A percentile compares a stretch with the other conserved stretches of the same genome.
Conservation (phyloP, 37 sponge, comb jelly and placozoan species). For the Beroe ovata region DNA sequence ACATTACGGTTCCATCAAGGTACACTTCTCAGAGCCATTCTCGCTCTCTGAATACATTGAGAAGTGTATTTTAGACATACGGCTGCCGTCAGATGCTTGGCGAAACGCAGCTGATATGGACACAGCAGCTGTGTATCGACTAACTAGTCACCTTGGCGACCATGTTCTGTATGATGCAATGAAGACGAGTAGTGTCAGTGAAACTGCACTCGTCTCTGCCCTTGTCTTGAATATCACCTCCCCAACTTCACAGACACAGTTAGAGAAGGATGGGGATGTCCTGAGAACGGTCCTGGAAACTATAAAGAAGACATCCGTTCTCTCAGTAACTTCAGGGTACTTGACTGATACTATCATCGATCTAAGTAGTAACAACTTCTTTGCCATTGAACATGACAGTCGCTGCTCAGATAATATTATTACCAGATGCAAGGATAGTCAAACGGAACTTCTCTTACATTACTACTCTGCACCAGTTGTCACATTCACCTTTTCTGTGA, state of each 20-base stretch:
- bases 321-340: background rate
- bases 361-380: background rate
- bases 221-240: slow-evolving; percentile 6
- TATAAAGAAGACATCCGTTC: background rate
- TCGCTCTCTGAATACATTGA: slow-evolving; percentile 12
- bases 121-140: slow-evolving; percentile 15
- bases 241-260: background rate
- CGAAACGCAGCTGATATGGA: slow-evolving; percentile 8
- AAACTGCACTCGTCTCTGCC: background rate
- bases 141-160: slow-evolving; percentile 6
- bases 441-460: slow-evolving; percentile 23
- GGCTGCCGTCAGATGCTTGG: slow-evolving; percentile 1
- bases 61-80: background rate
- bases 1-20: slow-evolving; percentile 26
- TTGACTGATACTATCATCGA: background rate
- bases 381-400: background rate
- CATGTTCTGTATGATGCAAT: slow-evolving; percentile 51
- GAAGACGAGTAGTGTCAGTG: slow-evolving; percentile 48
- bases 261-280: background rate
- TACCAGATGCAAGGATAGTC: background rate
- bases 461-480: slow-evolving; percentile 51
- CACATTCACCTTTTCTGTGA: slow-evolving; percentile 14
- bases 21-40: slow-evolving; percentile 58
- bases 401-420: background rate
- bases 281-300: background rate